Conservation (phyloP, 2,888 invertebrate genomes). For the Temnothorax rugatulus region DNA sequence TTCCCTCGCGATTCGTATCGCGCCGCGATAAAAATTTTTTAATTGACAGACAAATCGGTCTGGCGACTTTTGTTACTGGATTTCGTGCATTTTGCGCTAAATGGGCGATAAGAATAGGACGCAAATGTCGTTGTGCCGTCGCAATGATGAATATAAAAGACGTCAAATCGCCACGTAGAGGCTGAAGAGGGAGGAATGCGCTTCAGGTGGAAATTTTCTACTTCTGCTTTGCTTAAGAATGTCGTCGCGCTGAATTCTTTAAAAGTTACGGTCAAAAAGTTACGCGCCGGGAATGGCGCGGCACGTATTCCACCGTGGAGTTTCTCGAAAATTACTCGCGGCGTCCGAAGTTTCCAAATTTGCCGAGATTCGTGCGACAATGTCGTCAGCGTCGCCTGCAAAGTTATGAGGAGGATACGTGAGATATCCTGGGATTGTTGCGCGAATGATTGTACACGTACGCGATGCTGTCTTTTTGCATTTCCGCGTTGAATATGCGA, state of each 20-base stretch:
- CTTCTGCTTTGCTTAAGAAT: slow-evolving; percentile 46
- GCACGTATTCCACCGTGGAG: slow-evolving; percentile 55
- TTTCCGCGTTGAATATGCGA: background rate
- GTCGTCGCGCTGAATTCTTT: slow-evolving; percentile 50
- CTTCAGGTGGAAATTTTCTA: slow-evolving; percentile 36
- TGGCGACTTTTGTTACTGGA: background rate
- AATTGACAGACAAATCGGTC: slow-evolving; percentile 1
- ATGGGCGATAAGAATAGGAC: slow-evolving; percentile 6
- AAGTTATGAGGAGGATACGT: slow-evolving; percentile 46
- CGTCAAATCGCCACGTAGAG: slow-evolving; percentile 6
- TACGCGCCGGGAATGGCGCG: slow-evolving; percentile 41
- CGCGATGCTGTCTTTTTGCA: background rate
- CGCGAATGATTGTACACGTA: slow-evolving; percentile 32
- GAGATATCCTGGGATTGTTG: slow-evolving; percentile 40
- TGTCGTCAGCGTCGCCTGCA: slow-evolving; percentile 29
- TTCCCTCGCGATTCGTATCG: background rate
- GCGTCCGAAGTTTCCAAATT: slow-evolving; percentile 56
- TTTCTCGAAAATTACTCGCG: slow-evolving; percentile 62
- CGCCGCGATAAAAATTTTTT: slow-evolving; percentile 6
- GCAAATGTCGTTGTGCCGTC: slow-evolving; percentile 4
- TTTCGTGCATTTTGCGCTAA: background rate
- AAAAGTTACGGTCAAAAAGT: slow-evolving; percentile 60
- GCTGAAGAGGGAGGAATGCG: background rate
- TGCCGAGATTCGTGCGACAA: slow-evolving; percentile 36
- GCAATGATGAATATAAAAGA: slow-evolving; percentile 28